Conservation (phyloP, 1,140 invertebrate genomes). For the Habropoda laboriosa region DNA sequence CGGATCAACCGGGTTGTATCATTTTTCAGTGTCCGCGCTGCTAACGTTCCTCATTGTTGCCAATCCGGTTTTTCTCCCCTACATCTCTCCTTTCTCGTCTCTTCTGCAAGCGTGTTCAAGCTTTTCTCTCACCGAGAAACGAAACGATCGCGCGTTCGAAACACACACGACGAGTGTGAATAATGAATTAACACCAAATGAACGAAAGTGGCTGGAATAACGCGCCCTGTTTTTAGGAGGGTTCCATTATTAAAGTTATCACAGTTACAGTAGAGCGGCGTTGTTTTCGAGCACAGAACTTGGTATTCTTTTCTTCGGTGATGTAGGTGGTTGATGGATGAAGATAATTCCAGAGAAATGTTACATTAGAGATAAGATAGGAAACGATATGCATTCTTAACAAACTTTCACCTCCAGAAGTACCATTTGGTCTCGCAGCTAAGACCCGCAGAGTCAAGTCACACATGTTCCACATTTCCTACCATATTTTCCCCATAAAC, state of each 20-base stretch:
- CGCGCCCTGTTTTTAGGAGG: neutral
- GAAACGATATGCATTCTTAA: too few species aligned
- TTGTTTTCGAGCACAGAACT: neutral
- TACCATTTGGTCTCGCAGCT: too few species aligned
- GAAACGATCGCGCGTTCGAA: too few species aligned
- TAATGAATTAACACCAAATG: neutral
- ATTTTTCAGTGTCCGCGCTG: slow-evolving; percentile 17
- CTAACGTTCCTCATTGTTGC: too few species aligned
- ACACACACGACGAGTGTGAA: neutral
- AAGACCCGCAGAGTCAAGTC: too few species aligned
- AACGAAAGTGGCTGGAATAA: too few species aligned
- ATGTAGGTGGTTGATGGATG: too few species aligned
- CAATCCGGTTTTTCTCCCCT: neutral
- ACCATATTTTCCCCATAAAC: neutral
- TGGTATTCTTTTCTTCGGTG: neutral
- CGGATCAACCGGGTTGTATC: neutral
- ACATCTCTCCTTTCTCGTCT: neutral
- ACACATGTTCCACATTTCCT: too few species aligned
- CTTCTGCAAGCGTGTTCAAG: neutral
- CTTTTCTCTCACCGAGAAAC: neutral
- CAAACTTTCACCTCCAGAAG: too few species aligned
- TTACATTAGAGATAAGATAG: too few species aligned
- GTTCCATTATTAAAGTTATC: neutral
- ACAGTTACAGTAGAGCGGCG: neutral
- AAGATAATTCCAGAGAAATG: too few species aligned